These are phyloP conservation scores for Neopelma chrysocephalum DNA, from an alignment of 2,797 vertebrate species.

Conservation along the genomic window DNA sequence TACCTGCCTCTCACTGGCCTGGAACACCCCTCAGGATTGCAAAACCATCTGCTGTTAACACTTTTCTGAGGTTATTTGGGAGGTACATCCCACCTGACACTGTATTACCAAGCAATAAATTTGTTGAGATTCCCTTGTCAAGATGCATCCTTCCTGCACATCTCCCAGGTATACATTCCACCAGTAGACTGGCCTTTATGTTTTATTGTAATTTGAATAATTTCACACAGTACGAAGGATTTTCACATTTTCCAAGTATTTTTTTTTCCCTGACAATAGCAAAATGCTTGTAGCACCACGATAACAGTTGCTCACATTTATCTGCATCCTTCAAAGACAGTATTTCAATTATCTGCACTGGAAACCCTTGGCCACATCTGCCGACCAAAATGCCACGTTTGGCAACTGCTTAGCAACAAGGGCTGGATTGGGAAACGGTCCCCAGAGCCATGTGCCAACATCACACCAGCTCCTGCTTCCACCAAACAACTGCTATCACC, in stretches of 20 bases:
- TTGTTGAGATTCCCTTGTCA: not conserved
- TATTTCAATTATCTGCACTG: constrained; percentile 12
- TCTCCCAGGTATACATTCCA: not conserved
- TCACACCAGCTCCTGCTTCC: constrained; percentile 10
- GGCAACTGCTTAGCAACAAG: not conserved
- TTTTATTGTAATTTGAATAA: not conserved
- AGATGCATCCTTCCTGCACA: not conserved
- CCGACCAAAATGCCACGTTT: not conserved
- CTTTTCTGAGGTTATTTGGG: not conserved
- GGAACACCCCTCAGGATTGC: not conserved
- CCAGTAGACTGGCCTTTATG: not conserved
- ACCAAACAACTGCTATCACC: not conserved
- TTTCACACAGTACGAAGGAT: not conserved
- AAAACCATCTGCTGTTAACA: not conserved
- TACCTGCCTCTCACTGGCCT: not conserved
- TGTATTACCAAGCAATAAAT: not conserved
- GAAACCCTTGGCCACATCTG: not conserved
- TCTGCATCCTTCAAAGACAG: constrained; percentile 12
- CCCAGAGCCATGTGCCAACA: not conserved
- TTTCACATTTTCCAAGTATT: not conserved
- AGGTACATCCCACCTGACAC: not conserved
- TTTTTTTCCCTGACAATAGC: not conserved
- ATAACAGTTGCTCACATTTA: not conserved
- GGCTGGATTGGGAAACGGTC: not conserved
- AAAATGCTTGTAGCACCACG: not conserved